Conservation (phyloP, 53 echinoderm and acorn worm species). For the Mesocentrotus franciscanus region DNA sequence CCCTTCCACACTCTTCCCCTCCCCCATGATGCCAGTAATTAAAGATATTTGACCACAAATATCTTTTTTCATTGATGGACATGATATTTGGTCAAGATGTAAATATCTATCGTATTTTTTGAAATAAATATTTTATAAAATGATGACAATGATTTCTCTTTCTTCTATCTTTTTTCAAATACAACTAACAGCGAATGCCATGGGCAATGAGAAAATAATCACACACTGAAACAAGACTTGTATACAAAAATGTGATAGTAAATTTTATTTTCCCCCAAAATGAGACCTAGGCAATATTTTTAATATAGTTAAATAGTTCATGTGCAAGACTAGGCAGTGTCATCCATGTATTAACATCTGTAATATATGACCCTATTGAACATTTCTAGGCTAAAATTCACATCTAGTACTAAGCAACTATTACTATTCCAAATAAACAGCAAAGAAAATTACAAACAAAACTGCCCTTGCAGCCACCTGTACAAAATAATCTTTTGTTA, state of each 20-base stretch:
- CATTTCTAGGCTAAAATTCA: neutral
- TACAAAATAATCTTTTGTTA: neutral
- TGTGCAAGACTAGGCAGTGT: constrained; percentile 49
- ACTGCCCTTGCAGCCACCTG: neutral
- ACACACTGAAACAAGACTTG: constrained; percentile 24
- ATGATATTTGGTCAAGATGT: no score
- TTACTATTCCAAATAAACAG: neutral
- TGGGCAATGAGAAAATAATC: neutral
- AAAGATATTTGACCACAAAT: no score
- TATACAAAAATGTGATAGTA: constrained; percentile 43
- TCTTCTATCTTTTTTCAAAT: no score
- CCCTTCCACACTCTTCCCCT: no score
- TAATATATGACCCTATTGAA: neutral
- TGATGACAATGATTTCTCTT: no score
- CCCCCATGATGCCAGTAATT: no score
- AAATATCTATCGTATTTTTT: no score
- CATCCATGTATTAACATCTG: neutral
- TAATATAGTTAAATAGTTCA: neutral
- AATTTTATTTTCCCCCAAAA: constrained; percentile 42
- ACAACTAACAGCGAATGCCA: neutral
- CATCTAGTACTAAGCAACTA: constrained; percentile 4
- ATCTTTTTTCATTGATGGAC: no score
- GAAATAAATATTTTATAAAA: no score
- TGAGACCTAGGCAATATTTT: neutral
- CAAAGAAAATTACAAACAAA: neutral